Base-by-base conservation (phyloP, 2,113 vertebrate species). In the Plectropomus leopardus region DNA sequence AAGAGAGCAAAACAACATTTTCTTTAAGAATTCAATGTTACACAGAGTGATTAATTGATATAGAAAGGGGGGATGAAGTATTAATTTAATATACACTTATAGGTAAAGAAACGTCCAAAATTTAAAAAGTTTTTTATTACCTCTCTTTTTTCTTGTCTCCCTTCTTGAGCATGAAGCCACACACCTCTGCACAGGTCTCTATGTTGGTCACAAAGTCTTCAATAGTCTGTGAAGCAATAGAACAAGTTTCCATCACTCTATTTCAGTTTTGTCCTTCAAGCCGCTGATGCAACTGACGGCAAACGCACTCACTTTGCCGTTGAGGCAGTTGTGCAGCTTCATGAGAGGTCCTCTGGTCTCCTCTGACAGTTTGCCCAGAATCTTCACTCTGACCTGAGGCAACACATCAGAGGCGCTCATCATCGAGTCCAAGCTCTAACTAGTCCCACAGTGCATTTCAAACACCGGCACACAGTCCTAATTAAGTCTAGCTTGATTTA, bases 61-160 rank as follows among this genome's bases (percentile, higher is more conserved):
- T n/a, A n/a, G n/a, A n/a, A n/a, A n/a, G n/a, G n/a, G n/a, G n/a
- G n/a, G n/a, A n/a, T n/a, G n/a, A n/a, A n/a, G n/a, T n/a, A n/a
- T n/a, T n/a, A n/a, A n/a, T n/a, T n/a, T n/a, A n/a, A n/a, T n/a
- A n/a, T n/a, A n/a, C n/a, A n/a, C n/a, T n/a, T n/a, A n/a, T n/a
- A n/a, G n/a, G n/a, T n/a, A n/a, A n/a, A n/a, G n/a, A n/a, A n/a
- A n/a, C n/a, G n/a, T n/a, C n/a, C n/a, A n/a, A n/a, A n/a, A n/a
- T n/a, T n/a, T n/a, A n/a, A n/a, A n/a, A n/a, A n/a, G n/a, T n/a
- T n/a, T n/a, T 19, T 13, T 2, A 8, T 48, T 96, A 99, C 98
- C 97, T 97, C 88, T 99, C 98, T 78, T 94, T 97, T 88, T 99
- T 99, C 89, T 99, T 99, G 91, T 99, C 98, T 76, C 95, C 97